These are phyloP conservation scores for Pelodytes ibericus DNA, from an alignment of 2,797 vertebrate genomes.

Conservation along the genomic window DNA sequence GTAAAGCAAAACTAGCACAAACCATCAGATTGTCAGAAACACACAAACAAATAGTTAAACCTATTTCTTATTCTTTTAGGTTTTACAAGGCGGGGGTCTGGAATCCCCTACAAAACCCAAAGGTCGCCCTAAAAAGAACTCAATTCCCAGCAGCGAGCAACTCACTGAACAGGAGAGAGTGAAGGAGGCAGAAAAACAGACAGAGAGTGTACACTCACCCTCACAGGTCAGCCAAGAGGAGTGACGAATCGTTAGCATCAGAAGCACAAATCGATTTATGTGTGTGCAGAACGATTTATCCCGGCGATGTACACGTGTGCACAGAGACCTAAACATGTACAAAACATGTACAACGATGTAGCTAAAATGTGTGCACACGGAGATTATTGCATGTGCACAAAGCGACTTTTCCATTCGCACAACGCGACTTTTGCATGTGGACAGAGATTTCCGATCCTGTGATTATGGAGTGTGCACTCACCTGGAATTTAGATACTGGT, in stretches of 20 bases:
- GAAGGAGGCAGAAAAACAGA: constrained; percentile 78
- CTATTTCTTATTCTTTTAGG: constrained; percentile 69
- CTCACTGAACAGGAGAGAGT: constrained; percentile 88
- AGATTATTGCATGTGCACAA: background rate
- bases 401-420: background rate
- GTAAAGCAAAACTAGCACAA: too few relatives aligned
- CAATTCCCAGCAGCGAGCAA: constrained; percentile 94
- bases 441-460: background rate
- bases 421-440: background rate
- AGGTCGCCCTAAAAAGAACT: constrained; percentile 97
- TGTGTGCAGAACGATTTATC: background rate
- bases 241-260: constrained; percentile 63
- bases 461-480: background rate
- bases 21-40: too few relatives aligned
- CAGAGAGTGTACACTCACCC: constrained; percentile 75
- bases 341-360: too few relatives aligned
- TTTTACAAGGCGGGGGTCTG: constrained; percentile 92
- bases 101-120: constrained; percentile 98
- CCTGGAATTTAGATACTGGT: constrained; percentile 9
- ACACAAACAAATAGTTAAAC: background rate
- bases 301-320: background rate
- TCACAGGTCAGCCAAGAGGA: constrained; percentile 83
- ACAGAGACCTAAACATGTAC: background rate
- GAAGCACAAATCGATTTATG: background rate
- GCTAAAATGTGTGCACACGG: too few relatives aligned